phyloP scores from a whole-genome alignment of 1,140 invertebrate genomes.

The Drosophila carrolli region DNA sequence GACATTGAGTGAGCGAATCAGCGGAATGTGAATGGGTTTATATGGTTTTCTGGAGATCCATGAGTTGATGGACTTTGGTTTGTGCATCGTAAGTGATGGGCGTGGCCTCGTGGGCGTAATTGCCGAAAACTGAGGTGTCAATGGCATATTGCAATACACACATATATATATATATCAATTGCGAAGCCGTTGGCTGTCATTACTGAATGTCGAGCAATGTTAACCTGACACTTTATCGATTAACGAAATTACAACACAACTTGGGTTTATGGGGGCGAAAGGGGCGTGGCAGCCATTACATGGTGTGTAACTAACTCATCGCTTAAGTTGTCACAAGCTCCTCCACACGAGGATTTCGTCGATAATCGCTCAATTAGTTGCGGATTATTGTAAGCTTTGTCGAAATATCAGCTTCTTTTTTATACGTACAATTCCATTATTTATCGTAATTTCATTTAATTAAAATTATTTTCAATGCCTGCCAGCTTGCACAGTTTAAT shows the following conservation, averaged over 20 bases:
- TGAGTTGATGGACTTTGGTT: constrained; percentile 14
- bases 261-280: no score
- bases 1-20: constrained; percentile 14
- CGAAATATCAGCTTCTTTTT: constrained; percentile 1
- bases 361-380: constrained; percentile 27
- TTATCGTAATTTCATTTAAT: constrained; percentile 3
- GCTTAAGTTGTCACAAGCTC: constrained; percentile 12
- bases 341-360: background rate
- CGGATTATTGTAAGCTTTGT: constrained; percentile 3
- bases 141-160: constrained; percentile 5
- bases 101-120: constrained; percentile 16
- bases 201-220: constrained; percentile 39
- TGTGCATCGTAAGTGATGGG: constrained; percentile 31
- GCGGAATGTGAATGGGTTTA: background rate
- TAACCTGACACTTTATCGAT: constrained; percentile 53
- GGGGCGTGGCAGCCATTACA: constrained; percentile 1
- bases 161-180: background rate
- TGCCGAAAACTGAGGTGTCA: constrained; percentile 32
- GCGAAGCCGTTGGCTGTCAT: constrained; percentile 23
- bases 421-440: background rate
- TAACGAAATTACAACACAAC: constrained; percentile 32
- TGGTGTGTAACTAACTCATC: constrained; percentile 21
- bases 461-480: constrained; percentile 4
- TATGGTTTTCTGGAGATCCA: background rate
- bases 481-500: constrained; percentile 5